These are phyloP conservation scores for Sinonovacula constricta DNA, from an alignment of 1,140 invertebrate genomes.

Conservation along the genomic window DNA sequence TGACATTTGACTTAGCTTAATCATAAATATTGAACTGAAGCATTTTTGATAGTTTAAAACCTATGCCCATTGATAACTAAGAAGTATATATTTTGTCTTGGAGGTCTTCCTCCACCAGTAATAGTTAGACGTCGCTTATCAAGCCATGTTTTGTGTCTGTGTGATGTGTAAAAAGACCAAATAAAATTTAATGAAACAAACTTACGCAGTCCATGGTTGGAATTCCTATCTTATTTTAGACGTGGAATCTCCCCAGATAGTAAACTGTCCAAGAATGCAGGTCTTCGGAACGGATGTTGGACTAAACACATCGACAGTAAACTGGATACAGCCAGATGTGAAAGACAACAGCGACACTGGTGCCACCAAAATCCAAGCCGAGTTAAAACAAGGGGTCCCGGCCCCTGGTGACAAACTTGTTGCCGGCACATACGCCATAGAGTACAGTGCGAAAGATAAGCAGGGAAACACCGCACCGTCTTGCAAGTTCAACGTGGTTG, in stretches of 20 bases:
- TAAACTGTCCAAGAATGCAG: slow-evolving; percentile 3
- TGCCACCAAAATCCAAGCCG: too few relatives aligned
- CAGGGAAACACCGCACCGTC: not conserved
- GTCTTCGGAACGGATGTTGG: slow-evolving; percentile 6
- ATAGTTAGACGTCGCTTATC: not conserved
- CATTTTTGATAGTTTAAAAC: too few relatives aligned
- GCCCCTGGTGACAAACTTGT: not conserved
- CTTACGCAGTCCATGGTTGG: too few relatives aligned
- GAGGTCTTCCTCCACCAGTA: not conserved
- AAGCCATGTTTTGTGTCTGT: not conserved
- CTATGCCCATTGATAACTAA: too few relatives aligned
- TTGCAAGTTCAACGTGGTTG: slow-evolving; percentile 24
- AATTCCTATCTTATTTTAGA: slow-evolving; percentile 1
- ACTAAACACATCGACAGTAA: slow-evolving; percentile 6
- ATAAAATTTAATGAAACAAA: too few relatives aligned
- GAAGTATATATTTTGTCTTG: too few relatives aligned
- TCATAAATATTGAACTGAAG: too few relatives aligned
- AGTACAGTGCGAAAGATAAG: slow-evolving; percentile 10
- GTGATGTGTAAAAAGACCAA: not conserved
- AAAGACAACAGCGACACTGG: slow-evolving; percentile 14
- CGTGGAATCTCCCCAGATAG: slow-evolving; percentile 10
- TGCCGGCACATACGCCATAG: not conserved
- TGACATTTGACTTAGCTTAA: too few relatives aligned
- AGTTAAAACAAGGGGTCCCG: not conserved
- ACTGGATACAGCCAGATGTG: not conserved